A percentile compares a stretch with the other conserved stretches of the same genome.
Conservation (phyloP, 2,888 invertebrate genomes). For the Plemyria rubiginata region DNA sequence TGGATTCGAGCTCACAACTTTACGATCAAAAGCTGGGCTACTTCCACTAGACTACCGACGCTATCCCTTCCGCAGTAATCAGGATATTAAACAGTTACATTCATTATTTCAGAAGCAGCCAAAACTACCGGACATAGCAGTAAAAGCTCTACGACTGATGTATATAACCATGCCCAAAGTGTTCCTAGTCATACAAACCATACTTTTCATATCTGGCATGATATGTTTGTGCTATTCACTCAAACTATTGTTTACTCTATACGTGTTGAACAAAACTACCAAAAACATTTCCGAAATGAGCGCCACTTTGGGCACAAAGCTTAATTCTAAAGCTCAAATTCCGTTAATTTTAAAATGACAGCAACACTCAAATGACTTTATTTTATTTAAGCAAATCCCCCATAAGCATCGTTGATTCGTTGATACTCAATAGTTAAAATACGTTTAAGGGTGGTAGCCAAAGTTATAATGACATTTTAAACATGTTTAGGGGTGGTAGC, state of each 20-base stretch:
- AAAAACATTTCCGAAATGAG: slow-evolving; percentile 15
- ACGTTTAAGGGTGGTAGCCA: no score
- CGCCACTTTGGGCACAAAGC: slow-evolving; percentile 1
- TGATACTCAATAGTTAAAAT: background rate
- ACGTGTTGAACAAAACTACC: slow-evolving; percentile 13
- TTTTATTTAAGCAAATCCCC: background rate
- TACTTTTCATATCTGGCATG: slow-evolving; percentile 18
- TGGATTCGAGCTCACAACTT: no score
- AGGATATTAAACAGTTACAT: background rate
- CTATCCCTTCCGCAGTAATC: background rate
- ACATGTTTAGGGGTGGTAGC: no score
- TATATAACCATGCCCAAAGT: slow-evolving; percentile 37
- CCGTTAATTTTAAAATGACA: slow-evolving; percentile 28
- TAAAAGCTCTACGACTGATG: slow-evolving; percentile 35
- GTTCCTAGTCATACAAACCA: slow-evolving; percentile 25
- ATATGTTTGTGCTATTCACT: slow-evolving; percentile 18
- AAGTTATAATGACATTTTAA: no score
- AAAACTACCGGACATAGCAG: slow-evolving; percentile 37
- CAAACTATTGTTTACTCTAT: slow-evolving; percentile 19
- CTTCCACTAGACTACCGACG: no score
- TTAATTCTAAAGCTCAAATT: slow-evolving; percentile 22
- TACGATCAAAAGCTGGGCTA: no score
- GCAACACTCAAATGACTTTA: background rate
- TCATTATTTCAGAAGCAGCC: slow-evolving; percentile 42
- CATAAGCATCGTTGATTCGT: background rate